Evolutionary conservation across 2,888 invertebrate genomes (phyloP), one percentile per base, ranked within the genome.

Genomic region (Philonicus albiceps): DNA sequence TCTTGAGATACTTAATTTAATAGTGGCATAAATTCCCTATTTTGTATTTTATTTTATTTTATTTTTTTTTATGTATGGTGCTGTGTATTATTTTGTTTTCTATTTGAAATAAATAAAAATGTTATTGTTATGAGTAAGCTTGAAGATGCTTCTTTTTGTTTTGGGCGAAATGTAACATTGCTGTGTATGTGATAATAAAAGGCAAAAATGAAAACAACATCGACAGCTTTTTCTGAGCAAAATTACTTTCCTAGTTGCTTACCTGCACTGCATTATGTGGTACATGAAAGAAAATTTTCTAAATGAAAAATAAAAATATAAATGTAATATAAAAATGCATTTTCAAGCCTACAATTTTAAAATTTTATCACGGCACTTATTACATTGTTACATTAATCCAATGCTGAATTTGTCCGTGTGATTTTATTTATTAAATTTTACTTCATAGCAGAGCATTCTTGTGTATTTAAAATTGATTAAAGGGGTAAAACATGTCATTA

Each of bases 111-210:
- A 30, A 30, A 30, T 80, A 80, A 19, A 16, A 19, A 7, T 81
- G 55, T 81, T 81, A 34, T 55, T 81, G 64, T 81, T 81, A 78
- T 64, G 53, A 55, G 81, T 81, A 81, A 81, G 81, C 81, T 81
- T 81, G 81, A 81, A 81, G 78, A 78, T 78, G 78, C 11, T 64
- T 64, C 64, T 11, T 19, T 64, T 64, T 64, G n/a, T n/a, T 5
- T 5, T 7, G 13, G 13, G 27, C 64, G 27, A 27, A 64, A 64
- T 64, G 64, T 64, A 64, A 64, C 27, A 22, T 64, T 78, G 53
- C 78, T 78, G 78, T 78, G 78, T 78, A n/a, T 49, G 37, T 43
- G 78, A 53, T 31, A 78, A 78, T 78, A 78, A 78, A 78, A 49
- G 49, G 43, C 11, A 30, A 78, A 49, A 64, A 13, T 3, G 13